Conservation (phyloP, 2,888 invertebrate genomes). For the Eurytoma adleriae region DNA sequence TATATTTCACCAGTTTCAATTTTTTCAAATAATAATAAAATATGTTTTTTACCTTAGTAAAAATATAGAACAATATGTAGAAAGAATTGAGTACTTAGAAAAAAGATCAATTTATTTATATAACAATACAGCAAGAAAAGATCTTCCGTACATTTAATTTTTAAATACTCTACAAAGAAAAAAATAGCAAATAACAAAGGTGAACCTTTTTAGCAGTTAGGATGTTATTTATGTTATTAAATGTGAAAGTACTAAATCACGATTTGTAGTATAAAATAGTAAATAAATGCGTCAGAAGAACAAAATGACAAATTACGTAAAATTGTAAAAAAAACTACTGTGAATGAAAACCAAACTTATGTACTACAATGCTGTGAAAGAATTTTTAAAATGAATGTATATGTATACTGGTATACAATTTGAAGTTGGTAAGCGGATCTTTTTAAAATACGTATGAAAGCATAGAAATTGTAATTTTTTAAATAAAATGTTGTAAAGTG, state of each 20-base stretch:
- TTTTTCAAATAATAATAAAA: too few relatives aligned
- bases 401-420: neutral
- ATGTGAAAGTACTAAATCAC: neutral
- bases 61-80: too few relatives aligned
- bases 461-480: slow-evolving; percentile 5
- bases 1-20: too few relatives aligned
- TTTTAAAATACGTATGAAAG: neutral
- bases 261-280: slow-evolving; percentile 31
- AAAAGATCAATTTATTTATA: slow-evolving; percentile 1
- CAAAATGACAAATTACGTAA: slow-evolving; percentile 3
- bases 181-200: too few relatives aligned
- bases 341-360: slow-evolving; percentile 22
- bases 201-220: too few relatives aligned
- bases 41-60: too few relatives aligned
- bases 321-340: slow-evolving; percentile 20
- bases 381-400: slow-evolving; percentile 11
- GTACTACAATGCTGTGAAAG: slow-evolving; percentile 16
- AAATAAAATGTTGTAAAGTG: neutral
- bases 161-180: too few relatives aligned
- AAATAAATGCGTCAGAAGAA: neutral
- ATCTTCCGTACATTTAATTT: too few relatives aligned
- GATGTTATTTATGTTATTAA: too few relatives aligned
- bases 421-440: neutral
- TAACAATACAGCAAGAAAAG: too few relatives aligned
- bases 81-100: neutral